These are phyloP conservation scores for Pyrgus malvae DNA, from an alignment of 2,888 invertebrate species.

Conservation along the genomic window DNA sequence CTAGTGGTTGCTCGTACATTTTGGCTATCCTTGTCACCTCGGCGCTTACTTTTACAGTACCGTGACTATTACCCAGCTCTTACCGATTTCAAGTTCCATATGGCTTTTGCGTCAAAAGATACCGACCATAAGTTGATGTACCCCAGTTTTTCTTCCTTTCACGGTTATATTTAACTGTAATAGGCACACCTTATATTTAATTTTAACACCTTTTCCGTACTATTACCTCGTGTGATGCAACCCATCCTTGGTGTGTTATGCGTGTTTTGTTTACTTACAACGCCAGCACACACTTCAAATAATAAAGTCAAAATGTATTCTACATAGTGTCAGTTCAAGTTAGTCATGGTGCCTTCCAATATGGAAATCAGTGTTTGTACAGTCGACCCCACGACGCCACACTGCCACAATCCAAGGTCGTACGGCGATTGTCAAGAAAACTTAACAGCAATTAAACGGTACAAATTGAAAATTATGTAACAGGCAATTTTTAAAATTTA, in stretches of 20 bases:
- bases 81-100: too few relatives aligned
- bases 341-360: slow-evolving; percentile 52
- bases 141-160: too few relatives aligned
- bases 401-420: slow-evolving; percentile 49
- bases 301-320: not conserved
- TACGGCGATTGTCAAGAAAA: slow-evolving; percentile 12
- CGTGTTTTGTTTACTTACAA: not conserved
- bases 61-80: too few relatives aligned
- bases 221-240: too few relatives aligned
- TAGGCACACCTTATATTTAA: too few relatives aligned
- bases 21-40: too few relatives aligned
- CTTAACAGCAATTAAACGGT: not conserved
- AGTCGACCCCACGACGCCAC: slow-evolving; percentile 54
- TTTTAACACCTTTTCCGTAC: too few relatives aligned
- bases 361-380: slow-evolving; percentile 59
- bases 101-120: too few relatives aligned
- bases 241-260: not conserved
- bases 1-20: too few relatives aligned
- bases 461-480: not conserved
- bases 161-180: too few relatives aligned
- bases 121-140: too few relatives aligned
- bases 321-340: slow-evolving; percentile 31
- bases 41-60: too few relatives aligned
- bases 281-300: not conserved
- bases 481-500: not conserved